Base-by-base conservation (phyloP, 2,888 invertebrate species). In the Chloroclysta siterata region DNA sequence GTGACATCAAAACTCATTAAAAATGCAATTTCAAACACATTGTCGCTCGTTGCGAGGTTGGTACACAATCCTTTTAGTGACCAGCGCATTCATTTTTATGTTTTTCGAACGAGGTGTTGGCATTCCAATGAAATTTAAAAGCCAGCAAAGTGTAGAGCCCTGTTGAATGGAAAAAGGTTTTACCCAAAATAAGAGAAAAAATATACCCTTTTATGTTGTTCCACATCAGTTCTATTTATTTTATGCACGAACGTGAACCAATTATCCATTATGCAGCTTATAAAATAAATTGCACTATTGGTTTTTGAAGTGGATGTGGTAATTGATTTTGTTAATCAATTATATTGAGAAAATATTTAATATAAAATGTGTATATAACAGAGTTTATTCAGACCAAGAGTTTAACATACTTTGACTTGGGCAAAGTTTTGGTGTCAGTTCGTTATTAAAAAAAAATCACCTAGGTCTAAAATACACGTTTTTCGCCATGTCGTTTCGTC, bases 41-140 rank as follows among this genome's bases (percentile, higher is more conserved):
- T 36, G 36, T 11, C 36, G 8, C 1, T 36, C 36, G 36, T 11
- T 36, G 8, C 10, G 11, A 36, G 11, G 11, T n/a, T 44, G n/a
- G 7, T 5, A 15, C 15, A 39, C 41, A 39, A 53, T 14, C 41
- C 57, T 36, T 52, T 29, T 44, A 50, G 41, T 28, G 3, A 36
- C 7, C 29, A 58, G 17, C 33, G 28, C 2, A 39, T 55, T n/a
- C 10, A 17, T 13, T 51, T 33, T 52, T 33, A 7, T n/a, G 41
- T 42, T 60, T 60, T 42, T 47, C 17, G 48, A 47, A 15, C 29
- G 53, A 47, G 15, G 54, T 54, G 50, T 50, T 29, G 33, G 48
- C 15, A 53, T 39, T 50, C 56, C 22, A 60, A 50, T 60, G 33
- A 62, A 57, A 57, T 62, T 54, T 41, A 42, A 62, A n/a, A 53